Evolutionary conservation across 2,797 vertebrate genomes (phyloP).

Genomic region (Sebastes minor): DNA sequence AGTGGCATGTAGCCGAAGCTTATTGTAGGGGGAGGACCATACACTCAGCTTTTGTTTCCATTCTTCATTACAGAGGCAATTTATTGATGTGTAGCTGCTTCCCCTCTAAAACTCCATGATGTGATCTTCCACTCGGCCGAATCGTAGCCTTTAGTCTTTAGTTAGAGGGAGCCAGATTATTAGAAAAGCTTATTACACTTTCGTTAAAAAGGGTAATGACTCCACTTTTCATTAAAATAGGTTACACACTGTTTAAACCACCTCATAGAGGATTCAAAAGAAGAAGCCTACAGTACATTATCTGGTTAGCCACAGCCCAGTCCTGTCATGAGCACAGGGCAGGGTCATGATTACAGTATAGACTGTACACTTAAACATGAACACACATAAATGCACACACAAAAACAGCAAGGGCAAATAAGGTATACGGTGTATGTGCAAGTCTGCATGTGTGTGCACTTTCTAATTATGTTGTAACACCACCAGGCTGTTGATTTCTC

Average conservation of each 20-base stretch:
- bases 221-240: conserved; percentile 27
- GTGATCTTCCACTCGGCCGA: conserved; percentile 9
- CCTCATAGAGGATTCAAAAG: conserved; percentile 13
- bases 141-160: conserved; percentile 10
- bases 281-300: conserved; percentile 12
- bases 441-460: conserved; percentile 5
- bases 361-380: neutral
- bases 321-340: conserved; percentile 47
- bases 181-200: neutral
- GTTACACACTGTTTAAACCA: conserved; percentile 10
- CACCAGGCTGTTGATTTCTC: conserved; percentile 36
- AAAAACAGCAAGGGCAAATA: neutral
- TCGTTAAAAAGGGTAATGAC: conserved; percentile 3
- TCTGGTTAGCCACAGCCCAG: conserved; percentile 41
- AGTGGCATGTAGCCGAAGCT: neutral
- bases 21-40: neutral
- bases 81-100: conserved; percentile 8
- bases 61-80: conserved; percentile 8
- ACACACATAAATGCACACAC: neutral
- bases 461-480: conserved; percentile 49
- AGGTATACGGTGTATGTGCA: neutral
- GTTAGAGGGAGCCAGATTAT: neutral
- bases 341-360: conserved; percentile 47
- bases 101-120: conserved; percentile 1
- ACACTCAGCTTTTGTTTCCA: neutral